Base-by-base conservation (phyloP, 2,888 invertebrate species). In the Cantharis lateralis region DNA sequence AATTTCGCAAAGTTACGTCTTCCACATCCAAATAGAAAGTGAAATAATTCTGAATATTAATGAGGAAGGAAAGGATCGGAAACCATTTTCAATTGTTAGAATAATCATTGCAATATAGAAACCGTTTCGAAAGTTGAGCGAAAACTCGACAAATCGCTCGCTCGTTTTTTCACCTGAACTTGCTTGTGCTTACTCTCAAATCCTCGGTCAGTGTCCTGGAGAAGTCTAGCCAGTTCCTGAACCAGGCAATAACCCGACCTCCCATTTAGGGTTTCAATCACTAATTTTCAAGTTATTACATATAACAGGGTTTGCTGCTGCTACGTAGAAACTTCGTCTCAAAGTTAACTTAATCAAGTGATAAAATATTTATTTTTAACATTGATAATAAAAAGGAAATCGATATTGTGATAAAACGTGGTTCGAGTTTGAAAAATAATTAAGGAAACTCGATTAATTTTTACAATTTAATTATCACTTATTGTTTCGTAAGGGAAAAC, bases 181-280 rank as follows among this genome's bases (percentile, higher is more conserved):
- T 73, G 28, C 32, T 69, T 69, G 73, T 69, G 11, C 69, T 24
- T 24, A 24, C 24, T 73, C 48, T 66, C 72, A 13, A 66, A 66
- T 48, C 24, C 18, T 68, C n/a, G 16, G 32, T 66, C 48, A 68
- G 62, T 69, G 62, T 68, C 68, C 73, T 69, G 61, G 15, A 48
- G 48, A 68, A 62, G 72, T 73, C 73, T 73, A 73, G 73, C 61
- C 73, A 73, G 73, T 68, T 15, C 48, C 73, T 73, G 68, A 69
- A 73, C 68, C 72, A 72, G 72, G 13, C 72, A 68, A 48, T 72
- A 68, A 72, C 73, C 68, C 61, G 16, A 62, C 73, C 32, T 32
- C 48, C 48, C n/a, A 7, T 48, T 48, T 48, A 48, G n/a, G 48
- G n/a, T 48, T n/a, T 48, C 48, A n/a, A 48, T n/a, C 48, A 1